Evolutionary conservation across 2,113 vertebrate species (phyloP).

Genomic region (Grammomys surdaster): DNA sequence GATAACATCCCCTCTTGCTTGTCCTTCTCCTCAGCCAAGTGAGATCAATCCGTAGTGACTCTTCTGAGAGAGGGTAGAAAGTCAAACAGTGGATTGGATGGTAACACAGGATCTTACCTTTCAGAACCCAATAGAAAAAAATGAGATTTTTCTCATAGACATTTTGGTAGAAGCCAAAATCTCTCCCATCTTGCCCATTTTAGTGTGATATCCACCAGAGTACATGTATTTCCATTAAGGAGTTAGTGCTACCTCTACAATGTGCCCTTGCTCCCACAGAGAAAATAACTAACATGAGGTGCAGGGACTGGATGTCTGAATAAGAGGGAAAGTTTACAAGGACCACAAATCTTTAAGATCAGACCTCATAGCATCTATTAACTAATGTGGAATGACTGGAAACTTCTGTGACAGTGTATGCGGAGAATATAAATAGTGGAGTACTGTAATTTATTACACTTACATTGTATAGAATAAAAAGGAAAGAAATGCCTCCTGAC

Average conservation of each 20-base stretch:
- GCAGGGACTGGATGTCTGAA: background rate
- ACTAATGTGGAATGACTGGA: constrained; percentile 65
- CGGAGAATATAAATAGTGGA: constrained; percentile 47
- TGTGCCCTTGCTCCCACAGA: constrained; percentile 49
- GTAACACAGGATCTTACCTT: background rate
- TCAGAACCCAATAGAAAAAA: background rate
- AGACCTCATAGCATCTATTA: constrained; percentile 57
- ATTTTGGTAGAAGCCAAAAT: background rate
- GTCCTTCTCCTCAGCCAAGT: background rate
- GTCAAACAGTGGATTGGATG: background rate
- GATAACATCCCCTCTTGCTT: background rate
- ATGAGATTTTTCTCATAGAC: background rate
- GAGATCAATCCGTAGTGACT: background rate
- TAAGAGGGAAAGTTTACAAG: constrained; percentile 67
- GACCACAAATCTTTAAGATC: constrained; percentile 60
- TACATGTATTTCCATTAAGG: background rate
- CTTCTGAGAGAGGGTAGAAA: background rate
- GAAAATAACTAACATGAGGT: constrained; percentile 38
- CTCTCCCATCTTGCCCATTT: background rate
- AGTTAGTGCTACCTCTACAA: constrained; percentile 37
- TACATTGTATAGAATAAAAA: constrained; percentile 57
- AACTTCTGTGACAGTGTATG: constrained; percentile 63
- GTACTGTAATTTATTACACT: constrained; percentile 74
- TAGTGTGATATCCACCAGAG: background rate
- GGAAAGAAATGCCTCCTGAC: constrained; percentile 78